These are phyloP conservation scores for Sus scrofa DNA, from an alignment of 2,113 vertebrate genomes.

Conservation along the genomic window T2T-Sscrofa CM000817.6:89631001-89631500, in stretches of 20 bases:
- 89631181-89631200: no score
- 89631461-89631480: not conserved
- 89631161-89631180: not conserved
- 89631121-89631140: not conserved
- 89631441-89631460: conserved; percentile 15
- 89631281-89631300: not conserved
- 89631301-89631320: not conserved
- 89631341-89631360: not conserved
- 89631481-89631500: not conserved
- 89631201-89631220: no score
- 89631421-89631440: not conserved
- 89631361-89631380: conserved; percentile 39
- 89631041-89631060: no score
- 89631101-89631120: not conserved
- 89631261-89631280: not conserved
- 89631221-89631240: no score
- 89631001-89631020: no score
- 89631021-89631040: no score
- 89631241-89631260: no score
- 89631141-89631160: not conserved
- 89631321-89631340: not conserved
- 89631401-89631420: conserved; percentile 17
- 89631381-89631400: conserved; percentile 18
- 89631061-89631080: no score
- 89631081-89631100: no score